A percentile compares a stretch with the other conserved stretches of the same genome.
These are phyloP conservation scores for Florisuga fusca DNA, from an alignment of 2,797 vertebrate genomes.

Conservation along the genomic window DNA sequence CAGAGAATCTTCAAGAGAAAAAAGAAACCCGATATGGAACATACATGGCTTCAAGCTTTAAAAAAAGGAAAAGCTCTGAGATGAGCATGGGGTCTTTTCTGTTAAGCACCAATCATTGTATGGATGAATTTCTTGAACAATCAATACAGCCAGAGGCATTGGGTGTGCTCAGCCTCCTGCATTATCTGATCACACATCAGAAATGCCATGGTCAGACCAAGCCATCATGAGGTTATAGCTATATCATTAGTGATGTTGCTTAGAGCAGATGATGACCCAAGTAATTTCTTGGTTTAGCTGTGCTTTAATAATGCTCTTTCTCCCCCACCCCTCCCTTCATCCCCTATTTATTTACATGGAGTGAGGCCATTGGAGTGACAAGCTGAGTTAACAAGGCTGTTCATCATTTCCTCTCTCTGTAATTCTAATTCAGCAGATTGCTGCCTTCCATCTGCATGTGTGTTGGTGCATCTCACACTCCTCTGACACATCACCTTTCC, in stretches of 20 bases:
- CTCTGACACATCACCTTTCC: constrained; percentile 66
- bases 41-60: background rate
- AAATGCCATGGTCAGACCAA: background rate
- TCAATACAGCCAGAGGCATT: background rate
- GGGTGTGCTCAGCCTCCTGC: background rate
- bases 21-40: background rate
- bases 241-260: background rate
- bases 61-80: background rate
- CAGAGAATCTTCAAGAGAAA: background rate
- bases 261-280: background rate
- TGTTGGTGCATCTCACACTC: background rate
- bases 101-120: background rate
- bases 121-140: background rate
- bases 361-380: constrained; percentile 45
- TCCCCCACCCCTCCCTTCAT: background rate
- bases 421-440: constrained; percentile 63
- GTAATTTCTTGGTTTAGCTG: background rate
- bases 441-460: constrained; percentile 31
- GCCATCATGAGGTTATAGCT: background rate
- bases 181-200: background rate
- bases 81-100: background rate
- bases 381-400: constrained; percentile 21
- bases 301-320: background rate
- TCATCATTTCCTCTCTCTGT: constrained; percentile 55
- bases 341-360: constrained; percentile 45